Conservation (phyloP, 2,113 vertebrate species). For the Rhea pennata region DNA sequence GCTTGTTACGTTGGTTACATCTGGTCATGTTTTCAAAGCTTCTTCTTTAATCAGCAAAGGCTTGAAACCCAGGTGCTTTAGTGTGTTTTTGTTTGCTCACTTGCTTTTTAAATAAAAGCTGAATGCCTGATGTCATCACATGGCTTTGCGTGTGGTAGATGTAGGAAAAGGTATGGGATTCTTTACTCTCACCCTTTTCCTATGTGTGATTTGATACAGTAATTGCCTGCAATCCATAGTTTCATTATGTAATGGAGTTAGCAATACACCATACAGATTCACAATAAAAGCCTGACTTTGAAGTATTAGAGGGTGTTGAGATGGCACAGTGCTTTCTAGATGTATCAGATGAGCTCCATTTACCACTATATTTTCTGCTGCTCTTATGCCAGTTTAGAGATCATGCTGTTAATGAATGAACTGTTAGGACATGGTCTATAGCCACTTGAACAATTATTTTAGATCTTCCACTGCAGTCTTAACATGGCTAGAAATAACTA, state of each 20-base stretch:
- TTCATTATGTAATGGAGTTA: constrained; percentile 5
- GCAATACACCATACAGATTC: background rate
- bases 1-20: background rate
- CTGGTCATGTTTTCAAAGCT: background rate
- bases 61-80: background rate
- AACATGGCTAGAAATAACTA: constrained; percentile 45
- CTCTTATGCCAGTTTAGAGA: background rate
- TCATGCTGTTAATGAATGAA: constrained; percentile 4
- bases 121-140: background rate
- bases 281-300: background rate
- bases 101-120: background rate
- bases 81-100: background rate
- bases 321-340: background rate
- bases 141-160: background rate
- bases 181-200: background rate
- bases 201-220: background rate
- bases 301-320: background rate
- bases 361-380: background rate
- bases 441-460: constrained; percentile 52
- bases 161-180: background rate
- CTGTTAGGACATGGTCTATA: constrained; percentile 49
- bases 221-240: background rate
- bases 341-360: background rate
- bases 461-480: constrained; percentile 5
- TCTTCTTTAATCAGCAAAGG: background rate